Evolutionary conservation across 2,113 vertebrate species (phyloP), one percentile per base, ranked within the genome.

Genomic region (Ia io): DNA sequence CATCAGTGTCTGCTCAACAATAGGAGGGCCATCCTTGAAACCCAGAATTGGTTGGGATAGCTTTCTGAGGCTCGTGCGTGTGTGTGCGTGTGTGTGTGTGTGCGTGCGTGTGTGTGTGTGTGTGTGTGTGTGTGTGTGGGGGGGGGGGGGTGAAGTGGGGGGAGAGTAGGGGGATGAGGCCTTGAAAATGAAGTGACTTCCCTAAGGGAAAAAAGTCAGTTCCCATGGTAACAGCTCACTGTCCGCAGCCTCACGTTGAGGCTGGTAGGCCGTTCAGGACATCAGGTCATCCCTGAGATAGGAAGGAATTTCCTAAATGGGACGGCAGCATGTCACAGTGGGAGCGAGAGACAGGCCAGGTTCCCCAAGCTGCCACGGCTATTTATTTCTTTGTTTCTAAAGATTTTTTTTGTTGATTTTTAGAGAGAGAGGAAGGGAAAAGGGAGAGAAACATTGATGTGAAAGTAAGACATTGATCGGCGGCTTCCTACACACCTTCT

Each of bases 261-360:
- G 28, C 42, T 37, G 32, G 93, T 16, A 69, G 56, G 40, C 70
- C 71, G 32, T 94, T 67, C 56, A 91, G 93, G 79, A 98, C 97
- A 95, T 92, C 74, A 25, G 47, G 85, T 23, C 63, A 53, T 13
- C 9, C 74, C 47, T 32, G 47, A 87, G 56, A 92, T 59, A 82
- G 65, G 77, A 95, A 40, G 79, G 40, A 44, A 90, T 51, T 91
- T 93, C 65, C 77, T 49, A 59, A 80, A 0, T 59, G 86, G 30
- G 77, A 22, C 53, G 76, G 20, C 20, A 93, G 56, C 20, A 2
- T 0, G 30, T 12, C 71, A 18, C 7, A 70, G 49, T 37, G 65
- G 94, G 83, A 77, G 47, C 82, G 6, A 92, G 84, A 83, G 69
- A 47, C 30, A 37, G 76, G 40, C 42, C 44, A 84, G 70, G 69